Conservation (phyloP, 2,797 vertebrate species). For the Octomys mimax region DNA sequence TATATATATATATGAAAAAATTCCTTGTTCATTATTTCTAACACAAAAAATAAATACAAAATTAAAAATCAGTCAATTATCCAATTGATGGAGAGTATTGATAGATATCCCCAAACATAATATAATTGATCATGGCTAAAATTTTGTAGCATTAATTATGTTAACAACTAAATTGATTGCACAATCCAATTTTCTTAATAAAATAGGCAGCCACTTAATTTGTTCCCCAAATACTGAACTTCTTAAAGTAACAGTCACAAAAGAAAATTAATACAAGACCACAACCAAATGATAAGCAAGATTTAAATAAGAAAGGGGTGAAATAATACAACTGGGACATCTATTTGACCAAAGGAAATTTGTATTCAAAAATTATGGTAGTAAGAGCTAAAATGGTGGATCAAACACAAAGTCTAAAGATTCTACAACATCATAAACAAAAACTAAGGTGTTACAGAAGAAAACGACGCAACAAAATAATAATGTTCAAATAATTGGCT, state of each 20-base stretch:
- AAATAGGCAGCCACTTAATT: not conserved
- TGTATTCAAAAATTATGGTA: not conserved
- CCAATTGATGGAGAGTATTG: not conserved
- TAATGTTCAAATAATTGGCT: conserved; percentile 11
- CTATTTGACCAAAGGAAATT: not conserved
- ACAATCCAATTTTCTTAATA: conserved; percentile 39
- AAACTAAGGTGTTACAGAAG: not conserved
- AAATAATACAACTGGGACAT: not conserved
- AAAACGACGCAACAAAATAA: conserved; percentile 12
- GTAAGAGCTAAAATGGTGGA: conserved; percentile 6
- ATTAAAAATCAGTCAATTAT: not conserved
- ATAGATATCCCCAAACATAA: not conserved
- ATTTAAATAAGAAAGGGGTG: not conserved
- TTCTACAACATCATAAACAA: not conserved
- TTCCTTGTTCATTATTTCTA: not conserved
- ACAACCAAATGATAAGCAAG: not conserved
- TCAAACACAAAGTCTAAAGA: not conserved
- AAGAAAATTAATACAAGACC: conserved; percentile 17
- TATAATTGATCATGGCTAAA: not conserved
- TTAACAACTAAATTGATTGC: conserved; percentile 8
- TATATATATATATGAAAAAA: not conserved
- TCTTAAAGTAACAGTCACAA: conserved; percentile 9
- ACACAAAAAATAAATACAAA: not conserved
- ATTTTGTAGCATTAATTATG: not conserved
- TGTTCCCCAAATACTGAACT: not conserved